Percentiles rank a stretch among this genome's conserved stretches.
Conservation (phyloP, 2,888 invertebrate genomes). For the Chrysopilus asiliformis region DNA sequence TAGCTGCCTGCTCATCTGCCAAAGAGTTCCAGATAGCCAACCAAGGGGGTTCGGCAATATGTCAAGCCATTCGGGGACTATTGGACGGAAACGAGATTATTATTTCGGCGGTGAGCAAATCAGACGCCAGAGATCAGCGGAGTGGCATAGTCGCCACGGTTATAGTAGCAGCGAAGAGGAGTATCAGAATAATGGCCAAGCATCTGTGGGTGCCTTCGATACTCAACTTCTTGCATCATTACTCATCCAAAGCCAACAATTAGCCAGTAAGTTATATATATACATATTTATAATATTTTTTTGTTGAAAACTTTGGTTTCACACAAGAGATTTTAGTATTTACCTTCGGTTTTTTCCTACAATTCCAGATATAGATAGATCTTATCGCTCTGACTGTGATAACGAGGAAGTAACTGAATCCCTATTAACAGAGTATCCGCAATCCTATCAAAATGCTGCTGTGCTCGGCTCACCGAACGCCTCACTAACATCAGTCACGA, state of each 20-base stretch:
- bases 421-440: conserved; percentile 33
- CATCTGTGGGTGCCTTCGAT: conserved; percentile 34
- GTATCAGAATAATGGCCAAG: conserved; percentile 36
- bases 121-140: conserved; percentile 42
- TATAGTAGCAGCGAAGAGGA: conserved; percentile 45
- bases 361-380: conserved; percentile 50
- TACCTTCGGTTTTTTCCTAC: conserved; percentile 12
- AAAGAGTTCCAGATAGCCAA: too few species aligned
- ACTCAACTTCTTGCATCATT: conserved; percentile 44
- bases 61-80: conserved; percentile 37
- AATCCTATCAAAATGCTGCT: conserved; percentile 19
- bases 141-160: conserved; percentile 42
- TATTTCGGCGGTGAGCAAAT: conserved; percentile 32
- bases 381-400: conserved; percentile 60
- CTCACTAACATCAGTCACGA: conserved; percentile 15
- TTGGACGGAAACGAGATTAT: conserved; percentile 31
- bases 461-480: conserved; percentile 16
- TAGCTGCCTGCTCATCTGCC: too few species aligned
- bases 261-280: conserved; percentile 38
- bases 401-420: conserved; percentile 44
- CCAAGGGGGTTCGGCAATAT: conserved; percentile 18
- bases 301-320: neutral
- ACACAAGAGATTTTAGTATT: conserved; percentile 1
- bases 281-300: neutral
- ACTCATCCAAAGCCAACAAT: conserved; percentile 44